Evolutionary conservation across 2,113 vertebrate genomes (phyloP), one percentile per base, ranked within the genome.

Genomic region (Ophiodon elongatus): DNA sequence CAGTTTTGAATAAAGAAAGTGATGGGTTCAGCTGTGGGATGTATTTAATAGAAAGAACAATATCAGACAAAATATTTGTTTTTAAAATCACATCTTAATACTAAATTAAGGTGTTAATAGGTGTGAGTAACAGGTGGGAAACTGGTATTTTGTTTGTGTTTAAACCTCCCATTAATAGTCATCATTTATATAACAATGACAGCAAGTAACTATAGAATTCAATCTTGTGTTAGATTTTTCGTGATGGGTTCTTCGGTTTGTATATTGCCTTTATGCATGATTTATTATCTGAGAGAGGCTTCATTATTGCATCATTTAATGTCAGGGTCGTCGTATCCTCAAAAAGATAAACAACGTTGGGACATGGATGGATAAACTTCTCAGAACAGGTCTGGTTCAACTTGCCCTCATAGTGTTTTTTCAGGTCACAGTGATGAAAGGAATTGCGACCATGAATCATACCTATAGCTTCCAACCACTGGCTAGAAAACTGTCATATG

Each of bases 401-500:
- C 52, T 23, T 33, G 50, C 21, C 4, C 47, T 79, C 25, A 74
- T 59, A 2, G 27, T 47, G 69, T 87, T 81, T 86, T 79, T 83
- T 76, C 29, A 45, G 47, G 73, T 79, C 45, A 65, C 45, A 39
- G 52, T 0, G 72, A 79, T 85, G 83, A 88, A 82, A 91, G 75
- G 77, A 87, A 65, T 68, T 87, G 67, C 1, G 27, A 82, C 66
- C 59, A 25, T 88, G 62, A 79, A 77, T 86, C 70, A 88, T 21
- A 25, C 3, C 73, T 45, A 78, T 84, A 37, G 4, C 85, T 73
- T 85, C 74, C 39, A 83, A 70, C 74, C 54, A 80, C 74, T 8
- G 57, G 81, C 76, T 33, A 70, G 60, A 50, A 78, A 77, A 66
- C 43, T 67, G 83, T 79, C 86, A 67, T 33, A 2, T 27, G 63